Percentiles rank a stretch among this genome's conserved stretches.
Evolutionary conservation across 2,888 invertebrate species (phyloP).

Genomic region (Cartodere bifasciata): DNA sequence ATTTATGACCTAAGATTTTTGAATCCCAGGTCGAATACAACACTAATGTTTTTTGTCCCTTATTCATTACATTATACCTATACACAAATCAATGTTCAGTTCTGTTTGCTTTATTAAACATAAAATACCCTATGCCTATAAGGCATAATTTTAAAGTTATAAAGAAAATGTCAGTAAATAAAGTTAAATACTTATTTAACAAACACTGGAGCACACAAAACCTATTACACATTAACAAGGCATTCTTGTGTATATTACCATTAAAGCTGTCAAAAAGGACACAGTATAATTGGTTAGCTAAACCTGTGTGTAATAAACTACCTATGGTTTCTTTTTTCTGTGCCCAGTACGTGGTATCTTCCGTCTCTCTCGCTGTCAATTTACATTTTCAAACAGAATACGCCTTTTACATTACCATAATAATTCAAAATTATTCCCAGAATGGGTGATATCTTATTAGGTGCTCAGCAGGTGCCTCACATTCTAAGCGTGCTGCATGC

Average conservation of each 20-base stretch:
- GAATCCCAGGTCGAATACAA: too few relatives aligned
- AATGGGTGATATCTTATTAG: constrained; percentile 22
- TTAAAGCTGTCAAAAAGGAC: constrained; percentile 37
- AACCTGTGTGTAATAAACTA: constrained; percentile 35
- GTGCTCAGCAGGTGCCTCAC: constrained; percentile 18
- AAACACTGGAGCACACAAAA: constrained; percentile 27
- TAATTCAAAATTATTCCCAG: constrained; percentile 33
- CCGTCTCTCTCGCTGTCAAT: constrained; percentile 35
- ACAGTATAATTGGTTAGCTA: constrained; percentile 37
- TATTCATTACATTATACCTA: too few relatives aligned
- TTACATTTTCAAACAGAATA: constrained; percentile 37
- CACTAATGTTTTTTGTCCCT: too few relatives aligned
- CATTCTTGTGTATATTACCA: constrained; percentile 37
- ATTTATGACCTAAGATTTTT: too few relatives aligned
- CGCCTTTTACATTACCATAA: constrained; percentile 37
- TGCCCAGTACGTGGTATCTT: constrained; percentile 14
- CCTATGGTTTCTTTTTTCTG: constrained; percentile 25
- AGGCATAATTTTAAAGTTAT: constrained; percentile 12
- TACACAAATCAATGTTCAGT: too few relatives aligned
- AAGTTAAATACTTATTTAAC: constrained; percentile 25
- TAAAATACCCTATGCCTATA: constrained; percentile 12
- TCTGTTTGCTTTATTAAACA: constrained; percentile 11
- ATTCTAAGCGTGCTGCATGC: constrained; percentile 21
- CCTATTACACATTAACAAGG: constrained; percentile 38
- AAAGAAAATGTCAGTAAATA: constrained; percentile 22